Base-by-base conservation (phyloP, 2,797 vertebrate genomes). In the Enteromius anoplus region DNA sequence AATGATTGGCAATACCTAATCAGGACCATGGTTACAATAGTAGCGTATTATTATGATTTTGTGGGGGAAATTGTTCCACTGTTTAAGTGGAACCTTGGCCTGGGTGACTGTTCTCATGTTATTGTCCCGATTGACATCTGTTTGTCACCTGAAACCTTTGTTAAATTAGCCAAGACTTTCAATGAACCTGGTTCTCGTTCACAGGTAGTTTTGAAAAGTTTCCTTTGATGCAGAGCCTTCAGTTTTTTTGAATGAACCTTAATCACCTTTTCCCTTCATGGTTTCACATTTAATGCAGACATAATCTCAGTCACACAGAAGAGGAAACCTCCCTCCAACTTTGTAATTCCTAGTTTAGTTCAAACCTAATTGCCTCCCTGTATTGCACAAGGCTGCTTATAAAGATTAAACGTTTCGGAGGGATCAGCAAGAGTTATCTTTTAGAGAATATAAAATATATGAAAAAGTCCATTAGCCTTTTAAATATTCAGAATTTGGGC, bases 281-380 rank as follows among this genome's bases (percentile, higher is more conserved):
- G 79, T 90, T 89, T 91, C 87, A 91, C 40, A 73, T 91, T 92
- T 90, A 93, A 90, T 91, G 90, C 76, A 29, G 87, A 89, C 89
- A 88, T 93, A 94, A 94, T 94, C 91, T 93, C 64, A 12, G n/a
- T 47, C 66, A 85, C 85, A 95, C 92, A 94, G 95, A 95, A 95
- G 92, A 92, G 91, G 87, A 85, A 87, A 90, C 89, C 34, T 88
- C 89, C 92, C 86, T 89, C 91, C 65, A 60, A 37, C 70, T 62
- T 80, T 76, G 70, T 29, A 29, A 55, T 92, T 93, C 88, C 89
- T 93, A 85, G 93, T 90, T 90, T 89, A 87, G 87, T 90, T 84
- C 88, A 93, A 89, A 90, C 90, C 93, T 92, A 93, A 93, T 89
- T 90, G 88, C 90, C 91, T 92, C 87, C 90, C 87, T 88, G 89